Evolutionary conservation across 2,113 vertebrate species (phyloP).

Genomic region (Melanocharis versteri): DNA sequence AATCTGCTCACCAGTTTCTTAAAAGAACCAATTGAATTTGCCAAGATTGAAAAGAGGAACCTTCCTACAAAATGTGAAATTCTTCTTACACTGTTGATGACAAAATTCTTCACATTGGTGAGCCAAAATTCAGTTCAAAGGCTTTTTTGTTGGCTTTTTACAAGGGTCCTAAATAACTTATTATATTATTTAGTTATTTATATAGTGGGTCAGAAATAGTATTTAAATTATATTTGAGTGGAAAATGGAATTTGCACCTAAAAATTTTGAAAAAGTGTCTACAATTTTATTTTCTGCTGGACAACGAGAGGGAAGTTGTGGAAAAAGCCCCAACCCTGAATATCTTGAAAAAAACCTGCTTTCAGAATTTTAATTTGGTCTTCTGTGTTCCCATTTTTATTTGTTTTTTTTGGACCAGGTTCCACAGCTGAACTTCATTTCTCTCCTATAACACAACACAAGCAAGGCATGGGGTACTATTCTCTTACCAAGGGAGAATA

Average conservation of each 20-base stretch:
- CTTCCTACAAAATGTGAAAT: neutral
- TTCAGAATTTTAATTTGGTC: neutral
- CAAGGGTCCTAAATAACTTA: neutral
- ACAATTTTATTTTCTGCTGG: neutral
- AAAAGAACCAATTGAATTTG: neutral
- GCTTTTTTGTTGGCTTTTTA: neutral
- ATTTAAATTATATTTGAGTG: neutral
- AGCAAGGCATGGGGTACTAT: neutral
- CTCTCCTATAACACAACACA: neutral
- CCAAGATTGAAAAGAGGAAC: neutral
- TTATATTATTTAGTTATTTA: neutral
- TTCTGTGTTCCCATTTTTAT: neutral
- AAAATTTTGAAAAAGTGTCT: neutral
- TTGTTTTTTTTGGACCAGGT: neutral
- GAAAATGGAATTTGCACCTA: neutral
- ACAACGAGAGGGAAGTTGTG: neutral
- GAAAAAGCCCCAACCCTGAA: neutral
- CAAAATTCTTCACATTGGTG: neutral
- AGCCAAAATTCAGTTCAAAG: neutral
- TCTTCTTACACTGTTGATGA: neutral
- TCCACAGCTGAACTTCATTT: neutral
- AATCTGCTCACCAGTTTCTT: neutral
- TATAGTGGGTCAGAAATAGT: neutral
- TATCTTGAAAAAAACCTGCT: neutral
- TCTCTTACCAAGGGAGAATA: neutral